Evolutionary conservation across 2,797 vertebrate species (phyloP).

Genomic region (Sebastes minor): DNA sequence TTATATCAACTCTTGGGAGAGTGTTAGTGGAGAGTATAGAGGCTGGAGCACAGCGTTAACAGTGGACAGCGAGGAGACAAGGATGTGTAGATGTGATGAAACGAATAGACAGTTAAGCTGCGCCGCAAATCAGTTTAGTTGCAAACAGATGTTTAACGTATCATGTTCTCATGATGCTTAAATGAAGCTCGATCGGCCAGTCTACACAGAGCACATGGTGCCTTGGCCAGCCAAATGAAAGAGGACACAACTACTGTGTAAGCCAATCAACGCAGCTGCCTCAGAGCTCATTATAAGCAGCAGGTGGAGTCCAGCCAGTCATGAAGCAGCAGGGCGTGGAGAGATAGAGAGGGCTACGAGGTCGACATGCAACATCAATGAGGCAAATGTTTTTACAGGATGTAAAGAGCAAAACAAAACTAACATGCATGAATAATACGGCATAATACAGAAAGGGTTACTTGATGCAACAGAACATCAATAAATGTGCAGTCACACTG

Average conservation of each 20-base stretch:
- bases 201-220: slow-evolving; percentile 6
- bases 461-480: slow-evolving; percentile 36
- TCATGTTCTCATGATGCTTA: slow-evolving; percentile 14
- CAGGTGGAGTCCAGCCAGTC: slow-evolving; percentile 12
- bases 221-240: slow-evolving; percentile 17
- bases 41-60: slow-evolving; percentile 21
- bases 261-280: slow-evolving; percentile 12
- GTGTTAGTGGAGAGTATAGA: slow-evolving; percentile 23
- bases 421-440: not conserved
- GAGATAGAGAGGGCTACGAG: slow-evolving; percentile 1
- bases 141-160: slow-evolving; percentile 37
- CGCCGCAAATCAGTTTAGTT: slow-evolving; percentile 10
- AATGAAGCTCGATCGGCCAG: slow-evolving; percentile 4
- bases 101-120: slow-evolving; percentile 16
- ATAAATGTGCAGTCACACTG: slow-evolving; percentile 45
- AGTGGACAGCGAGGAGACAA: slow-evolving; percentile 12
- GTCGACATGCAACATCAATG: slow-evolving; percentile 40
- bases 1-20: slow-evolving; percentile 21
- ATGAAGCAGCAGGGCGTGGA: slow-evolving; percentile 2
- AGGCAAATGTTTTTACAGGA: not conserved
- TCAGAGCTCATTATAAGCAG: slow-evolving; percentile 25
- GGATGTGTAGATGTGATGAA: slow-evolving; percentile 28
- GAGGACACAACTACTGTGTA: not conserved
- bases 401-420: slow-evolving; percentile 7
- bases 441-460: slow-evolving; percentile 2